Conservation (phyloP, 2,888 invertebrate genomes). For the Plagodis dolabraria region DNA sequence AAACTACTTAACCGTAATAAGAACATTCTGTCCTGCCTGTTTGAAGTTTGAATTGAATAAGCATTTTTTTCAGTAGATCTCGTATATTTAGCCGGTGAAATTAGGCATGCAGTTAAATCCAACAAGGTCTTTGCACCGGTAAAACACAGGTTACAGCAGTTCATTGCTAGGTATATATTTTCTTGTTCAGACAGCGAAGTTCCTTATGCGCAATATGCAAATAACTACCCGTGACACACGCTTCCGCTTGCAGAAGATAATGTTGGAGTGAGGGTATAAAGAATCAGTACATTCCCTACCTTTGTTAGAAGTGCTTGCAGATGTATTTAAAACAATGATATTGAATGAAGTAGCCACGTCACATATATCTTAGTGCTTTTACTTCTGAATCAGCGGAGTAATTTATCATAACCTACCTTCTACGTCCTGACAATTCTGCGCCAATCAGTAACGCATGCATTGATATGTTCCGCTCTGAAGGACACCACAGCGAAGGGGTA, state of each 20-base stretch:
- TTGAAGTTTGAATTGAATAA: too few relatives aligned
- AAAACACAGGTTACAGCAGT: constrained; percentile 7
- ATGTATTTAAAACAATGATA: not conserved
- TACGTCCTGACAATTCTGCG: constrained; percentile 16
- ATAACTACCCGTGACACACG: constrained; percentile 27
- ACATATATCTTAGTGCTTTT: too few relatives aligned
- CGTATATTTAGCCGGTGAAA: not conserved
- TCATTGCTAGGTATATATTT: constrained; percentile 10
- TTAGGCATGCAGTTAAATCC: not conserved
- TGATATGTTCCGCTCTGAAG: constrained; percentile 21
- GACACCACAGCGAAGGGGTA: constrained; percentile 5
- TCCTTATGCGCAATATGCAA: constrained; percentile 22
- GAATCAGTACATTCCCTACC: constrained; percentile 5
- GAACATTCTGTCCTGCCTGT: too few relatives aligned
- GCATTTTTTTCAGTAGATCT: too few relatives aligned
- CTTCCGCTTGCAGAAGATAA: constrained; percentile 19
- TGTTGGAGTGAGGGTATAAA: constrained; percentile 11
- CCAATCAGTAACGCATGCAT: constrained; percentile 25
- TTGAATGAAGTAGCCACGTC: too few relatives aligned
- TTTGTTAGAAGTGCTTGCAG: not conserved
- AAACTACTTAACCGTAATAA: too few relatives aligned
- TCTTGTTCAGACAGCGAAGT: constrained; percentile 19
- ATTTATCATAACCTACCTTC: too few relatives aligned
- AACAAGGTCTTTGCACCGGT: constrained; percentile 7
- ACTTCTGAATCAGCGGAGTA: too few relatives aligned